phyloP scores from a whole-genome alignment of 2,797 vertebrate genomes.

The Amblyopsis hoosieri region DNA sequence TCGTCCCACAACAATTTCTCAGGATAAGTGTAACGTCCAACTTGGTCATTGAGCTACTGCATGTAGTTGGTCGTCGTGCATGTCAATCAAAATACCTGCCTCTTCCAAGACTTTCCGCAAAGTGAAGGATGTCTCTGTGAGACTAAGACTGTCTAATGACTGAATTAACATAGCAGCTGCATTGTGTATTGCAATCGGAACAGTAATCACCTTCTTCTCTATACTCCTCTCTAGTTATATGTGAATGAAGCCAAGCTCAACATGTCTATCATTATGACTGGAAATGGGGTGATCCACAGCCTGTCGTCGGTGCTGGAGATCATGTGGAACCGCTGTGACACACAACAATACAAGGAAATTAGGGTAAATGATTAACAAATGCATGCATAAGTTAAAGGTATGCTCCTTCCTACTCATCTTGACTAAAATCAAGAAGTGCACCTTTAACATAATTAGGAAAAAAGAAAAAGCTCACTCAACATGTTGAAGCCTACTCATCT shows the following conservation, averaged over 20 bases:
- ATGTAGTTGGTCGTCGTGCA: no score
- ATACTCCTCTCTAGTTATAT: conserved; percentile 74
- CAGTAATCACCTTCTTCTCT: neutral
- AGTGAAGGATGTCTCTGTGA: no score
- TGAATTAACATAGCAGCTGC: neutral
- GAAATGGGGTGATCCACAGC: conserved; percentile 88
- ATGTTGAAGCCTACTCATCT: neutral
- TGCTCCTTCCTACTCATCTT: neutral
- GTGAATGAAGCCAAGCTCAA: conserved; percentile 86
- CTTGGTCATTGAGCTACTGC: no score
- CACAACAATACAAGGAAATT: conserved; percentile 17
- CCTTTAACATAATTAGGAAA: no score
- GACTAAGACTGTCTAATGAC: no score
- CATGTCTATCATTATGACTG: conserved; percentile 81
- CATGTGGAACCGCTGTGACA: conserved; percentile 89
- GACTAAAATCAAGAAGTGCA: neutral
- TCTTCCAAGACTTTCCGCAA: no score
- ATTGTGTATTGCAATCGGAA: conserved; percentile 5
- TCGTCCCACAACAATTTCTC: no score
- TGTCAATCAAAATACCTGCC: no score
- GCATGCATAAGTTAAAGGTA: no score
- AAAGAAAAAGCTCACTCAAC: neutral
- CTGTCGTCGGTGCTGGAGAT: conserved; percentile 85
- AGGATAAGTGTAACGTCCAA: no score
- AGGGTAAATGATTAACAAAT: conserved; percentile 39